Evolutionary conservation across 2,113 vertebrate genomes (phyloP).

Genomic region (Zapornia atra): DNA sequence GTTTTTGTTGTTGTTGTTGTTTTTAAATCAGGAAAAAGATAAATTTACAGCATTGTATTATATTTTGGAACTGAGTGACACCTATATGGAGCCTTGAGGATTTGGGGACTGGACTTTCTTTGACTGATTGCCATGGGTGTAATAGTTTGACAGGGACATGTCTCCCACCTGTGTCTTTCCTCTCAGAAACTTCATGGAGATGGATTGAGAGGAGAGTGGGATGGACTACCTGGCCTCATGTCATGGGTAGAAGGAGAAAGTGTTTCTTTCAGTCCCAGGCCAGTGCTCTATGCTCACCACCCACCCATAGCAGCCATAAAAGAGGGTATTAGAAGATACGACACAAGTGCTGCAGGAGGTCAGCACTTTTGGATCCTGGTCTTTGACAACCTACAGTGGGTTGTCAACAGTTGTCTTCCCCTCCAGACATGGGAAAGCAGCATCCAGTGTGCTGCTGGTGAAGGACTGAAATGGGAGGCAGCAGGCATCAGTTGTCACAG

Average conservation of each 20-base stretch:
- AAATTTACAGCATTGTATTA: neutral
- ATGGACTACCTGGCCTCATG: neutral
- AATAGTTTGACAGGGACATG: neutral
- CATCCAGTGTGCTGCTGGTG: fast-evolving
- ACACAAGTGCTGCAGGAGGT: neutral
- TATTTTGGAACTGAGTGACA: neutral
- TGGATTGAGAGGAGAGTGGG: neutral
- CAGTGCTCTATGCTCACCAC: neutral
- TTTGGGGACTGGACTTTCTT: neutral
- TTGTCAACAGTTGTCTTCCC: neutral
- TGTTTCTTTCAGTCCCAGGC: neutral
- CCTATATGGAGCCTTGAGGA: neutral
- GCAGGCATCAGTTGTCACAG: neutral
- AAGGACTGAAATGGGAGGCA: neutral
- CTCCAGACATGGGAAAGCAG: neutral
- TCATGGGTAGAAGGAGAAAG: neutral
- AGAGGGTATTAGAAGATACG: neutral
- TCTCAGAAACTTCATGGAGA: neutral
- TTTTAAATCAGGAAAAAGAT: neutral
- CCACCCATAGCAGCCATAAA: neutral
- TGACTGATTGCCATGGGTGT: neutral
- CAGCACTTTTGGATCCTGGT: neutral
- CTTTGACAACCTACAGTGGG: neutral
- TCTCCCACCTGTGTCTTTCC: neutral
- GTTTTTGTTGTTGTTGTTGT: too few species aligned